Conservation (phyloP, 1,140 invertebrate genomes). For the Lepidurus packardi region DNA sequence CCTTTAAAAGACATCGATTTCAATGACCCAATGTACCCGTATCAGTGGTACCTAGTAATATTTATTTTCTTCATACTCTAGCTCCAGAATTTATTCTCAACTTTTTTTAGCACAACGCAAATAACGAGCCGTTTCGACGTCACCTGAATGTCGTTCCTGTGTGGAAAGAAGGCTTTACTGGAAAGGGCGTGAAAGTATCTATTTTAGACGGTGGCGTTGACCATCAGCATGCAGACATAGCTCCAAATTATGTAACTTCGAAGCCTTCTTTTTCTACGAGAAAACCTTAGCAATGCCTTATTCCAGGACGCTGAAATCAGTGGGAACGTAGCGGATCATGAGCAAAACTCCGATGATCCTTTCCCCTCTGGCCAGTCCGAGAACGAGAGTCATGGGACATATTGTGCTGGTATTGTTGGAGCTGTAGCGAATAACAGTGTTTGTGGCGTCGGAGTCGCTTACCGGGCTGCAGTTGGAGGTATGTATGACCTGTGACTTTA, state of each 20-base stretch:
- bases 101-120: not conserved
- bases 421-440: slow-evolving; percentile 42
- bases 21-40: slow-evolving; percentile 44
- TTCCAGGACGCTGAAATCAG: slow-evolving; percentile 45
- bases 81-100: not conserved
- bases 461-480: slow-evolving; percentile 42
- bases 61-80: slow-evolving; percentile 25
- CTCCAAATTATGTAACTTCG: slow-evolving; percentile 46
- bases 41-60: slow-evolving; percentile 48
- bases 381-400: slow-evolving; percentile 45
- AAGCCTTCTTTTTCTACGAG: slow-evolving; percentile 1
- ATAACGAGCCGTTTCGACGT: not conserved
- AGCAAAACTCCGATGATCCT: slow-evolving; percentile 43
- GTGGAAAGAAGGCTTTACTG: slow-evolving; percentile 45
- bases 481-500: not conserved
- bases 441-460: slow-evolving; percentile 45
- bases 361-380: slow-evolving; percentile 42
- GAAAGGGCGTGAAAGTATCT: slow-evolving; percentile 44
- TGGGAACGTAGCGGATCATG: slow-evolving; percentile 43
- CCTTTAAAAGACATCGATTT: slow-evolving; percentile 34
- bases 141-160: slow-evolving; percentile 46
- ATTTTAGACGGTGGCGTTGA: slow-evolving; percentile 49
- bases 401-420: slow-evolving; percentile 43
- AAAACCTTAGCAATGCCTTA: slow-evolving; percentile 32
- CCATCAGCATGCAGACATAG: slow-evolving; percentile 46